Base-by-base conservation (phyloP, 2,888 invertebrate genomes). In the Caenorhabditis sp. region DNA sequence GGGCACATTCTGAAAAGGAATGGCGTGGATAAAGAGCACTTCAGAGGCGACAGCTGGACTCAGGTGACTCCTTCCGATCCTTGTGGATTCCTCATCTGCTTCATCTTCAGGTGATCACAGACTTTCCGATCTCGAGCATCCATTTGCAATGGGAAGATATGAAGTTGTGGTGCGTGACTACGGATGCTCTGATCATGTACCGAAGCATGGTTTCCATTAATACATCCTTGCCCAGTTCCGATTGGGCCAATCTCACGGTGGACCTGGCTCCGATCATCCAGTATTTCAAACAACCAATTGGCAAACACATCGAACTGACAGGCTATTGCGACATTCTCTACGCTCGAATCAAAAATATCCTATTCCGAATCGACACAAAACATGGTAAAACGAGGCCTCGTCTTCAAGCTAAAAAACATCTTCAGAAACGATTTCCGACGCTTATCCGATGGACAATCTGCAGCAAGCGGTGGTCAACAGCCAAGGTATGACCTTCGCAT, bases 391-490 rank as follows among this genome's bases (percentile, higher is more conserved):
- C 35, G 9, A 2, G 2, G 4, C 35, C 13, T 9, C 35, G 26
- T 37, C 9, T 24, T 17, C 20, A 11, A 6, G 17, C 11, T 22
- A 24, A 13, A 35, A 9, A 35, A 35, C 35, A 2, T 9, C 35
- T 35, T 3, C 55, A 68, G 75, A 48, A 46, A 76, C 68, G 2
- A 26, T 76, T 45, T 74, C 75, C n/a, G 75, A 76, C 41, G 27
- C 75, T 1, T 76, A 70, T 53, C 63, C 63, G 1, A 63, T 76
- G 63, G 75, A 63, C 43, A 76, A 76, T 59, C 55, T 76, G 9
- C 62, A 58, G 30, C 63, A 76, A 45, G 63, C 53, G 13, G 45
- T 59, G 13, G 70, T 62, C 9, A 65, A 70, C 48, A 53, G 58
- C 1, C 39, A 56, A 41, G 74, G 74, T 65, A 17, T 37, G 52